phyloP scores from a whole-genome alignment of 2,797 vertebrate genomes.

The Amblyraja radiata region DNA sequence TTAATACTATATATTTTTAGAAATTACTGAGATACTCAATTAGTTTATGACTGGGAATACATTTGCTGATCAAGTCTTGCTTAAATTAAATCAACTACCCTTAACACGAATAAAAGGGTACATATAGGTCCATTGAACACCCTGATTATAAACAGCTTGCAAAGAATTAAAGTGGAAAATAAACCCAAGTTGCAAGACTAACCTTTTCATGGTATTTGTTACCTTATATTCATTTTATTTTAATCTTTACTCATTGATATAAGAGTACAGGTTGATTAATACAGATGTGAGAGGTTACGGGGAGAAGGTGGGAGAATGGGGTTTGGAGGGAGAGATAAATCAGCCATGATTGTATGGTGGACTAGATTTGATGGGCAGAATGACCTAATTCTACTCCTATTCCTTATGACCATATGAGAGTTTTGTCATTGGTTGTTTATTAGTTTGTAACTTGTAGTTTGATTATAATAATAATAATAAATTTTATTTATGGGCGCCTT shows the following conservation, averaged over 20 bases:
- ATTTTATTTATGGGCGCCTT: no score
- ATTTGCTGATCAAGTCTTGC: not conserved
- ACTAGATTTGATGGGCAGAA: no score
- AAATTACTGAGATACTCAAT: not conserved
- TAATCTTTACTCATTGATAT: not conserved
- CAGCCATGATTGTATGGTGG: no score
- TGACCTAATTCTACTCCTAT: no score
- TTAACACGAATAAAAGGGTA: not conserved
- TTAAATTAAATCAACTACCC: not conserved
- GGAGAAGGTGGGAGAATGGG: no score
- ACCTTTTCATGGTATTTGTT: not conserved
- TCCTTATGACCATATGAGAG: not conserved
- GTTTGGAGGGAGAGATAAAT: no score
- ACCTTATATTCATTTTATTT: not conserved
- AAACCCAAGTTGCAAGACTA: not conserved
- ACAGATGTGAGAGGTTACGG: no score
- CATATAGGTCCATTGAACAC: not conserved
- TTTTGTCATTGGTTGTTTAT: not conserved
- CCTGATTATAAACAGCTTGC: not conserved
- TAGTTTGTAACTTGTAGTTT: not conserved
- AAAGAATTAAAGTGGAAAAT: not conserved
- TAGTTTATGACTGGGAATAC: not conserved
- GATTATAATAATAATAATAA: no score
- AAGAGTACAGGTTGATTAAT: not conserved
- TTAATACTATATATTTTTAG: no score